phyloP scores from a whole-genome alignment of 2,113 vertebrate genomes.

The Phyllostomus hastatus region DNA sequence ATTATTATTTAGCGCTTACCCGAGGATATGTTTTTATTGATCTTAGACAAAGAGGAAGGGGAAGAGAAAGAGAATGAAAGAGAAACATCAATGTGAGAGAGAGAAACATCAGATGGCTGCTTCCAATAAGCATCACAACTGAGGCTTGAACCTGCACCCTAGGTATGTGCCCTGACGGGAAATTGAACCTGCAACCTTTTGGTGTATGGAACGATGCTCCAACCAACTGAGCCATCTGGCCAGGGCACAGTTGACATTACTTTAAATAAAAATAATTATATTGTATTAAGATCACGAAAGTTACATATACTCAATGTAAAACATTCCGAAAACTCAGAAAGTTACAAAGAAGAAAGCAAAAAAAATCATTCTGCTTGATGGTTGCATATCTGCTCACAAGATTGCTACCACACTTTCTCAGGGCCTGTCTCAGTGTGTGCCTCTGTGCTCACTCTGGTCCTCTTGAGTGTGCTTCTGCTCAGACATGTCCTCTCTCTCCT shows the following conservation, averaged over 20 bases:
- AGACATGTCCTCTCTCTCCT: background rate
- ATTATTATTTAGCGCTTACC: no score
- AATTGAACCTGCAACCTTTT: no score
- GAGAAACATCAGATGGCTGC: no score
- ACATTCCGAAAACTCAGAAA: background rate
- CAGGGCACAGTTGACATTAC: background rate
- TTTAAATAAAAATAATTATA: conserved; percentile 30
- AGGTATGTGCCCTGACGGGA: no score
- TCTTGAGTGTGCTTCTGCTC: background rate
- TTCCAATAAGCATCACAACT: no score
- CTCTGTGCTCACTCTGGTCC: background rate
- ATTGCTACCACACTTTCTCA: background rate
- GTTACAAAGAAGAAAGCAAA: background rate
- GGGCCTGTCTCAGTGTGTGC: background rate
- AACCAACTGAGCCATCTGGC: no score
- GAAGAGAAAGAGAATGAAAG: no score
- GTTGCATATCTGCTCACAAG: background rate
- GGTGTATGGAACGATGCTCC: no score
- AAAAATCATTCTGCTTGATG: background rate
- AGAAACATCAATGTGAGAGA: no score
- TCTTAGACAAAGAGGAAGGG: no score
- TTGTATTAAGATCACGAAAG: background rate
- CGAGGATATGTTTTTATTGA: no score
- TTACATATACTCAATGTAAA: background rate
- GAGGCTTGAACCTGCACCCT: no score